phyloP scores from a whole-genome alignment of 1,140 invertebrate species.

The Aporrectodea caliginosa region DNA sequence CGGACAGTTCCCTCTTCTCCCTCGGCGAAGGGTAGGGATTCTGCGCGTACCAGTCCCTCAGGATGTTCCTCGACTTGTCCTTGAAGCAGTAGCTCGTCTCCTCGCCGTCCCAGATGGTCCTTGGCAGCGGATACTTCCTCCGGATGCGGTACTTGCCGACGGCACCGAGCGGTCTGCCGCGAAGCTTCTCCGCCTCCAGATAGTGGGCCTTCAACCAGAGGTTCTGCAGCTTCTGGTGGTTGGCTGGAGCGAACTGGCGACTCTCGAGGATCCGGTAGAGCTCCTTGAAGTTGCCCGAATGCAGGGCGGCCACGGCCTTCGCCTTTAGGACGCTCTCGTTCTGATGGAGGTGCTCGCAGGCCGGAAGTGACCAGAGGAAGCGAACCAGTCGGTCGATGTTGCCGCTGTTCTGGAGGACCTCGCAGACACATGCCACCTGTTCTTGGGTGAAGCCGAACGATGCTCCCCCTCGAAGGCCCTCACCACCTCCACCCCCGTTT shows the following conservation, averaged over 20 bases:
- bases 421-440: slow-evolving; percentile 96
- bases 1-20: slow-evolving; percentile 96
- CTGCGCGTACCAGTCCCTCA: slow-evolving; percentile 97
- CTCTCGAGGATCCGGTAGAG: slow-evolving; percentile 92
- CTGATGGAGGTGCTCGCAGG: slow-evolving; percentile 75
- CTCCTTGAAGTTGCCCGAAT: slow-evolving; percentile 88
- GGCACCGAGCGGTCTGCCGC: slow-evolving; percentile 85
- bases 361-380: slow-evolving; percentile 97
- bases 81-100: no score
- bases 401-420: slow-evolving; percentile 95
- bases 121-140: slow-evolving; percentile 90
- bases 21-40: no score
- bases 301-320: slow-evolving; percentile 94
- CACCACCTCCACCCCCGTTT: no score
- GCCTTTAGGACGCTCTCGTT: slow-evolving; percentile 86
- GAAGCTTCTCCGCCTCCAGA: slow-evolving; percentile 89
- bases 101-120: slow-evolving; percentile 99
- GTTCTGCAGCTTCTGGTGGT: slow-evolving; percentile 90
- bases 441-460: slow-evolving; percentile 83
- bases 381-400: slow-evolving; percentile 90
- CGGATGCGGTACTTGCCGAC: slow-evolving; percentile 94
- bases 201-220: slow-evolving; percentile 66
- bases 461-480: no score
- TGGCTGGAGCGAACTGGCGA: slow-evolving; percentile 93
- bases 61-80: no score